Base-by-base conservation (phyloP, 2,113 vertebrate species). In the Microtus oregoni region DNA sequence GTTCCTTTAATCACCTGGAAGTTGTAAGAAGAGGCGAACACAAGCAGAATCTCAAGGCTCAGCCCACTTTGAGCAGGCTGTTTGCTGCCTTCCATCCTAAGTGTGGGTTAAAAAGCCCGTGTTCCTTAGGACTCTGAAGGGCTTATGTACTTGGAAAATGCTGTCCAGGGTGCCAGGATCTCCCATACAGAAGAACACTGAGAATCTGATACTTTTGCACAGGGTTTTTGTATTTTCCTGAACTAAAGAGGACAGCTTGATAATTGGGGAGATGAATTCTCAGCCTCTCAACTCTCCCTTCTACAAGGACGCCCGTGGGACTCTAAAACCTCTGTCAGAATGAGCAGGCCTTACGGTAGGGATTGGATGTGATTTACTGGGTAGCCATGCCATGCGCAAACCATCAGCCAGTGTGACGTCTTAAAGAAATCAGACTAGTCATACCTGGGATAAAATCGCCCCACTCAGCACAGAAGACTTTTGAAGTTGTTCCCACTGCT, bases 361-460 rank as follows among this genome's bases (percentile, higher is more conserved):
- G 92, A 88, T 73, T 22, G 70, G 70, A 73, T 38, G 3, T 73
- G n/a, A 38, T 65, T 52, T 2, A 0, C 93, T 76, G 92, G 93
- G 38, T 50, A 92, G 95, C 85, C 72, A 77, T 13, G 15, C 17
- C 63, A 55, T 19, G 20, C 32, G 87, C 44, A 85, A 94, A 88
- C 41, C 35, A 73, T 24, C 44, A 90, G 50, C 65, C 70, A 81
- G 8, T 5, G 3, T 81, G 73, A n/a, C 58, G 86, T 76, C 83
- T 92, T 90, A 73, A 73, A 88, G 90, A 96, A 94, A 90, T 79
- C 86, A 90, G 13, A 86, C 89, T 70, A 68, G 9, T 50, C 55
- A 93, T 28, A 93, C 8, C 13, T 92, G 55, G 55, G 94, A 91
- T 95, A 47, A 97, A 95, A 94, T 91, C 24, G 95, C 38, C 55